Conservation (phyloP, 1,140 invertebrate species). For the Temnothorax curvispinosus region DNA sequence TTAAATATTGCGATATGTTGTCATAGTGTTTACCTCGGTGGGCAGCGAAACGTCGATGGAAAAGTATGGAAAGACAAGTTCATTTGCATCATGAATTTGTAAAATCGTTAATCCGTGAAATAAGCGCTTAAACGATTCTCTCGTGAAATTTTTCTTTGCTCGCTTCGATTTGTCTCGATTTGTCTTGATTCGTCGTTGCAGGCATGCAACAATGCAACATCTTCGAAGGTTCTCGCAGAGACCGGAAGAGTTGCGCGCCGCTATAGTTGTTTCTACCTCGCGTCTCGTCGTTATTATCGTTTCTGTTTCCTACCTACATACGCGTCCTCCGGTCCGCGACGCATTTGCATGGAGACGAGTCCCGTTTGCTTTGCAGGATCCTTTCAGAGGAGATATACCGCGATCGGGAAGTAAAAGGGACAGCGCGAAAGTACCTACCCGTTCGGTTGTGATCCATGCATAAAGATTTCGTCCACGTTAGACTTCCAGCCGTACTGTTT, state of each 20-base stretch:
- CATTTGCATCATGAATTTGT: not conserved
- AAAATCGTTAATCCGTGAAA: slow-evolving; percentile 35
- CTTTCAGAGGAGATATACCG: not conserved
- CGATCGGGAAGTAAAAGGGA: slow-evolving; percentile 14
- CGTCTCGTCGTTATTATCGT: slow-evolving; percentile 50
- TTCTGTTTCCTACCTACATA: slow-evolving; percentile 26
- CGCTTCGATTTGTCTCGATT: slow-evolving; percentile 59
- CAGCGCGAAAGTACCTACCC: not conserved
- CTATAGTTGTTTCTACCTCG: slow-evolving; percentile 25
- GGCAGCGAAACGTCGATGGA: too few species aligned
- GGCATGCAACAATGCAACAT: not conserved
- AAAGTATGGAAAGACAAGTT: not conserved
- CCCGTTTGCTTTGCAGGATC: slow-evolving; percentile 41
- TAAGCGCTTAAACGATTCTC: slow-evolving; percentile 30
- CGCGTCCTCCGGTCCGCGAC: not conserved
- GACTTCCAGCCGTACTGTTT: not conserved
- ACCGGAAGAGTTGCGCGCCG: not conserved
- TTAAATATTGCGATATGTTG: not conserved
- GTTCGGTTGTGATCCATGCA: slow-evolving; percentile 31
- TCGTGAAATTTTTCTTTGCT: slow-evolving; percentile 9
- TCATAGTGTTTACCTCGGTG: not conserved
- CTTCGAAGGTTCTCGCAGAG: slow-evolving; percentile 7
- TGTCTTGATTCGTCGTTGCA: slow-evolving; percentile 5
- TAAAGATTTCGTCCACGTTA: slow-evolving; percentile 1
- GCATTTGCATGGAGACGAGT: slow-evolving; percentile 69